Conservation (phyloP, 2,888 invertebrate genomes). For the Andrena minutula region DNA sequence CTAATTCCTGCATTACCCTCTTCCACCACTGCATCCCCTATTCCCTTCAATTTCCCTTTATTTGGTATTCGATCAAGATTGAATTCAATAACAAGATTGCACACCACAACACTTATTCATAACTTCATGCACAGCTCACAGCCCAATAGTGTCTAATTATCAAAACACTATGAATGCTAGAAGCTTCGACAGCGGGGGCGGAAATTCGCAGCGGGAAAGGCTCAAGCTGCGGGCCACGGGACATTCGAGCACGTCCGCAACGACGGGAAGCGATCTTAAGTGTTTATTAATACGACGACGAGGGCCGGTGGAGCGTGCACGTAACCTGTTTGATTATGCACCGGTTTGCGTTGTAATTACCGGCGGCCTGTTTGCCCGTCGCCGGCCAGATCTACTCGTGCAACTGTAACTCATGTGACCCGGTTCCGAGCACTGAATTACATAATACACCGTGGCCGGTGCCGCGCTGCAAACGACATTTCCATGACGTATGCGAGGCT, state of each 20-base stretch:
- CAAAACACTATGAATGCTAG: too few relatives aligned
- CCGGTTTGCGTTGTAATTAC: slow-evolving; percentile 72
- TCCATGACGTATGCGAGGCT: slow-evolving; percentile 63
- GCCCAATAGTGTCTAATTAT: too few relatives aligned
- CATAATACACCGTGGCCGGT: slow-evolving; percentile 62
- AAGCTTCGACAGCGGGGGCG: too few relatives aligned
- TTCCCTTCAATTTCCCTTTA: too few relatives aligned
- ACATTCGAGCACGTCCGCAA: background rate
- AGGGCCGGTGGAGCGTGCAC: slow-evolving; percentile 28
- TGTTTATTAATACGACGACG: slow-evolving; percentile 62
- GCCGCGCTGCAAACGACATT: slow-evolving; percentile 69
- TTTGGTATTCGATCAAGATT: too few relatives aligned
- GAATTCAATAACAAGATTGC: too few relatives aligned
- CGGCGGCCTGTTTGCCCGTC: slow-evolving; percentile 64
- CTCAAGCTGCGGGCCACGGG: background rate
- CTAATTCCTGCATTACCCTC: too few relatives aligned
- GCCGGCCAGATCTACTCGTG: slow-evolving; percentile 63
- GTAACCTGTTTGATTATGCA: slow-evolving; percentile 69
- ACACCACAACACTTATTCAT: too few relatives aligned
- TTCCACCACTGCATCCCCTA: too few relatives aligned
- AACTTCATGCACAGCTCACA: too few relatives aligned
- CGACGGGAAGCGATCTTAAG: slow-evolving; percentile 56
- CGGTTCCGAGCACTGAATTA: slow-evolving; percentile 71
- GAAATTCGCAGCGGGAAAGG: background rate
- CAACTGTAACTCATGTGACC: slow-evolving; percentile 72